These are phyloP conservation scores for Hormaphis cornu DNA, from an alignment of 1,140 invertebrate genomes.

Conservation along the genomic window DNA sequence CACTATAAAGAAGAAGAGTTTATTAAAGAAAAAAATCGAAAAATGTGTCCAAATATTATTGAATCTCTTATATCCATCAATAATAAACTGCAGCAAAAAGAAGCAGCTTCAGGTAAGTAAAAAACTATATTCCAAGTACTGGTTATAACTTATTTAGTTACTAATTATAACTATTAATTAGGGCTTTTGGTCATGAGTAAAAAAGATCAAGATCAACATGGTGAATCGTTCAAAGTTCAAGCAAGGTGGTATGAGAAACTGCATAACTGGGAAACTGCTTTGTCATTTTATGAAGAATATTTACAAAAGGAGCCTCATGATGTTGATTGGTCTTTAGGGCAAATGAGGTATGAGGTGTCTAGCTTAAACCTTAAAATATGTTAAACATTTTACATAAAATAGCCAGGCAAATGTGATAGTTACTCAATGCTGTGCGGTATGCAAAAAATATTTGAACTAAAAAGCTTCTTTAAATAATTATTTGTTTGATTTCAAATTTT, in stretches of 20 bases:
- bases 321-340: conserved; percentile 75
- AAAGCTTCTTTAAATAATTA: not conserved
- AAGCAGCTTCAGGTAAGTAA: conserved; percentile 75
- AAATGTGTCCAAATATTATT: conserved; percentile 53
- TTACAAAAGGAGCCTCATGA: conserved; percentile 51
- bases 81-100: conserved; percentile 96
- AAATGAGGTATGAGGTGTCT: conserved; percentile 76
- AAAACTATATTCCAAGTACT: not conserved
- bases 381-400: no score
- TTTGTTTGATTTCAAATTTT: not conserved
- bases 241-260: conserved; percentile 98
- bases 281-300: conserved; percentile 71
- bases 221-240: conserved; percentile 67
- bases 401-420: no score
- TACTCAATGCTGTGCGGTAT: no score
- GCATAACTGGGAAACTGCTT: conserved; percentile 95
- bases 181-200: conserved; percentile 22
- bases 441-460: no score
- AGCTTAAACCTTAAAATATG: no score
- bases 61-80: conserved; percentile 95
- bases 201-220: conserved; percentile 37
- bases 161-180: not conserved
- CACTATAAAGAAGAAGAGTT: conserved; percentile 99
- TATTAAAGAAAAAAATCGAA: conserved; percentile 56
- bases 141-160: not conserved